Evolutionary conservation across 2,113 vertebrate species (phyloP), one percentile per base, ranked within the genome.

Genomic region (Alexandromys fortis): DNA sequence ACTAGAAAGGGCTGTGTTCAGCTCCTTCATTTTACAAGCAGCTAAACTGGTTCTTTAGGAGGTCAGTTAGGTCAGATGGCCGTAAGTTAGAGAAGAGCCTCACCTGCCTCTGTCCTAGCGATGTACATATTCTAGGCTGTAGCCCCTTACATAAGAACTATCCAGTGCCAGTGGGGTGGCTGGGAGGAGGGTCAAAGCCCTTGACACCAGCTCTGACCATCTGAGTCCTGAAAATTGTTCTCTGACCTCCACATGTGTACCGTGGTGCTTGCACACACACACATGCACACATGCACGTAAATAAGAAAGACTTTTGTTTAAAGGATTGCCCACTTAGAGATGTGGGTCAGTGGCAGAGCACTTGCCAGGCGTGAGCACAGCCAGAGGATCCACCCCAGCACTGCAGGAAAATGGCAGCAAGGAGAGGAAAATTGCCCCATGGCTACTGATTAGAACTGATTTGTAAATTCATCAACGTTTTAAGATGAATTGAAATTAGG

Each of bases 401-500:
- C 63, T 26, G 30, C 28, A 30, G 47, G 83, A 35, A 76, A 92
- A 76, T 33, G 28, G 5, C 5, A 45, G 42, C 42, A 35, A 49
- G 45, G 17, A 49, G 42, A 47, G 61, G 94, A 86, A 91, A 87
- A 76, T 11, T 10, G 1, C 42, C 55, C 79, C 83, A n/a, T 67
- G 55, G 52, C 13, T 81, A 61, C 49, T 76, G 42, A 85, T 83
- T 83, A 82, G 67, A 92, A 91, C 47, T 83, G 24, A 89, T 83
- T 92, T 76, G 55, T 65, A 77, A 88, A 91, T 52, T 85, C 42
- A 49, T 89, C 38, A n/a, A 68, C 70, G 7, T 91, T 83, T 95
- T 86, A 89, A 92, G 55, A 90, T 10, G 78, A 52, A 90, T 12
- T 78, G 79, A 83, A 77, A 30, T 87, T 88, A 82, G 22, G 3